Evolutionary conservation across 2,113 vertebrate species (phyloP).

Genomic region (Pelecanus crispus): DNA sequence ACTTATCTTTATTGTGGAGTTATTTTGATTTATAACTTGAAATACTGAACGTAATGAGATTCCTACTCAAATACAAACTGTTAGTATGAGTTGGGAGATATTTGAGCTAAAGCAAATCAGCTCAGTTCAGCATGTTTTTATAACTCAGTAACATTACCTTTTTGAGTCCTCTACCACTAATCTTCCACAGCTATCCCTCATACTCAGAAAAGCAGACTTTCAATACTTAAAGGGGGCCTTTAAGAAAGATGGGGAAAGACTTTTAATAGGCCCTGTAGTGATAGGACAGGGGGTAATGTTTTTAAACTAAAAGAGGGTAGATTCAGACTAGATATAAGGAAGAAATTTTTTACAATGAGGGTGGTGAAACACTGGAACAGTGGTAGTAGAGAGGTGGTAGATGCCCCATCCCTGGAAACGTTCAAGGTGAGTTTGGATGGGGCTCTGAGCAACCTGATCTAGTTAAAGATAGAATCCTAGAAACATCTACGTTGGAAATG

Average conservation of each 20-base stretch:
- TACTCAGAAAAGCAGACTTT: neutral
- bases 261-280: neutral
- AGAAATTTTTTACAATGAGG: accelerated
- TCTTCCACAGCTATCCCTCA: neutral
- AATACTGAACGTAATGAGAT: neutral
- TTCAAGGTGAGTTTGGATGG: neutral
- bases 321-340: neutral
- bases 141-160: neutral
- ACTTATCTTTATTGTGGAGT: neutral
- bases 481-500: neutral
- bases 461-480: neutral
- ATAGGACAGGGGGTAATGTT: accelerated
- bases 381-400: neutral
- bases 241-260: neutral
- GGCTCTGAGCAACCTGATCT: neutral
- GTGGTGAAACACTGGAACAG: neutral
- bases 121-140: neutral
- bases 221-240: neutral
- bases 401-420: neutral
- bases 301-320: neutral
- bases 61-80: neutral
- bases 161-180: neutral
- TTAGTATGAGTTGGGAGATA: neutral
- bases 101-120: neutral
- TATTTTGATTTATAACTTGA: neutral